Evolutionary conservation across 2,888 invertebrate genomes (phyloP), one percentile per base, ranked within the genome.

Genomic region (Sesia apiformis): DNA sequence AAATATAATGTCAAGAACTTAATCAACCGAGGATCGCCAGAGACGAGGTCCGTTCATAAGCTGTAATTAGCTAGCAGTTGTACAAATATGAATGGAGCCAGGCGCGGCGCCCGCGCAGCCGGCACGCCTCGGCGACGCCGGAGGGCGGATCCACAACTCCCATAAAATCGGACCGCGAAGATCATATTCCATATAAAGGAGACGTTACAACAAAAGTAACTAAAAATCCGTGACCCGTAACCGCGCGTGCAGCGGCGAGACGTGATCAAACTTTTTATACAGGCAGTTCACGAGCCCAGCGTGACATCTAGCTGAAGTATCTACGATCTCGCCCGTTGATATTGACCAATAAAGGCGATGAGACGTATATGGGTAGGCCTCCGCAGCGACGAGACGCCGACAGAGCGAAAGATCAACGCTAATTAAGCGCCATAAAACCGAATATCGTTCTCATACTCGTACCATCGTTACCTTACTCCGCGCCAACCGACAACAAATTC

Each of bases 381-480:
- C 70, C 65, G 56, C 63, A 57, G 62, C 65, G 70, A 65, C 67
- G 67, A 73, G 70, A 64, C 72, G 74, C 76, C 78, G 78, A 78
- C 78, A 74, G 73, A 80, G 72, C 78, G 76, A 76, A 77, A 78
- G 79, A 79, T 74, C 82, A 74, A 82, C 81, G 76, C 80, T 87
- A 87, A 88, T 86, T 88, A 88, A 83, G 76, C 76, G 68, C 83
- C 75, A 84, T 87, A 87, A 86, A 86, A 82, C 81, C 78, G 70
- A 85, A 86, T 82, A 82, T 83, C 81, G 76, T 71, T 76, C 76
- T 74, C 78, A 67, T 71, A 69, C 76, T 74, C 78, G 67, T 71
- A 69, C 72, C 75, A 67, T 75, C 72, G 77, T 81, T 82, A 78
- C 78, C 84, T 85, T 84, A 84, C 83, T 81, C 84, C 76, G 73